These are phyloP conservation scores for Danionella dracula DNA, from an alignment of 2,797 vertebrate genomes.

Conservation along the genomic window DNA sequence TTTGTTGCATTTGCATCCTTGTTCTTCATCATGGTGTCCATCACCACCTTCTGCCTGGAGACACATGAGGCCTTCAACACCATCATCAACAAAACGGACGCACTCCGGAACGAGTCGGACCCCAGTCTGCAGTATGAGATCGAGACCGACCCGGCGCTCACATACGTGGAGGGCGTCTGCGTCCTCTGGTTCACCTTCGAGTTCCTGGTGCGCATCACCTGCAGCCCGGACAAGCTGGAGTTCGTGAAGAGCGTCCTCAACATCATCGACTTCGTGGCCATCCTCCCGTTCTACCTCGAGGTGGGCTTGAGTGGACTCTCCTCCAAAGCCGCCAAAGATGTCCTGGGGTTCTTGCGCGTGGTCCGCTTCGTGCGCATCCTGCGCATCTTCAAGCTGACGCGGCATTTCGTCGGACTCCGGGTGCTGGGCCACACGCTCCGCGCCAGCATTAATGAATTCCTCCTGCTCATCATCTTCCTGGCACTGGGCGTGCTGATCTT, in stretches of 20 bases:
- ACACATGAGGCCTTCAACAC: slow-evolving; percentile 98
- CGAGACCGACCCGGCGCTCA: slow-evolving; percentile 91
- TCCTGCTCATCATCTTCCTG: slow-evolving; percentile 96
- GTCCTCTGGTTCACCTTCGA: slow-evolving; percentile 98
- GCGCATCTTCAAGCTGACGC: slow-evolving; percentile 96
- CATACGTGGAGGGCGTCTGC: slow-evolving; percentile 92
- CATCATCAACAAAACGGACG: slow-evolving; percentile 92
- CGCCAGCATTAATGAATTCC: slow-evolving; percentile 94
- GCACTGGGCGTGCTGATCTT: slow-evolving; percentile 96
- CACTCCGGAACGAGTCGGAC: slow-evolving; percentile 73
- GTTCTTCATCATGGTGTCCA: slow-evolving; percentile 98
- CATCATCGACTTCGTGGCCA: slow-evolving; percentile 98
- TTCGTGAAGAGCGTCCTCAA: slow-evolving; percentile 95
- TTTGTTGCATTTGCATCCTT: slow-evolving; percentile 95
- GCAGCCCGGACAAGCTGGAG: slow-evolving; percentile 97
- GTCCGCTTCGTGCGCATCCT: slow-evolving; percentile 96
- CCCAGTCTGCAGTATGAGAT: slow-evolving; percentile 84
- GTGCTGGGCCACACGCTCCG: slow-evolving; percentile 93
- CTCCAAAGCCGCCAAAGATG: slow-evolving; percentile 95
- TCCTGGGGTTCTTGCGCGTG: slow-evolving; percentile 94
- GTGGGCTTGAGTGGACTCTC: slow-evolving; percentile 93
- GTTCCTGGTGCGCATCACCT: slow-evolving; percentile 91
- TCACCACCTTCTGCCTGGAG: slow-evolving; percentile 98
- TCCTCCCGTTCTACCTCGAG: slow-evolving; percentile 94
- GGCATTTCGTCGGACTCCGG: slow-evolving; percentile 92